Percentiles rank a stretch among this genome's conserved stretches.
Conservation (phyloP, 1,140 invertebrate genomes). For the Meloidogyne hapla region DNA sequence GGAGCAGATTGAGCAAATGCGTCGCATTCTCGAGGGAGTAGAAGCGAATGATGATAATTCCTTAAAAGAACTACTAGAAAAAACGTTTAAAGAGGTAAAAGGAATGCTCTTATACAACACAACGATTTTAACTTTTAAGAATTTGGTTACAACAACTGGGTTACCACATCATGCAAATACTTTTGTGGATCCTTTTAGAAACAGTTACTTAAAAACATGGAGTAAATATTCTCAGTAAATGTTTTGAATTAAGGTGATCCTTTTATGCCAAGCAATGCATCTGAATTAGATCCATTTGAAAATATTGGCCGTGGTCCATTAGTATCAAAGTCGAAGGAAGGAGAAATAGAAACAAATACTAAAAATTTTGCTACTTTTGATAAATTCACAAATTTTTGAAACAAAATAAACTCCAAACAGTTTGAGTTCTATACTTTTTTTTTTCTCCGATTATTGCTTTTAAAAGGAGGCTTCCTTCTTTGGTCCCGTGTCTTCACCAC, state of each 20-base stretch:
- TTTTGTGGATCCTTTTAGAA: constrained; percentile 8
- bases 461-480: neutral
- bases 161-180: neutral
- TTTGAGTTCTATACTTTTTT: neutral
- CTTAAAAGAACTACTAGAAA: constrained; percentile 18
- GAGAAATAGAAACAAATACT: neutral
- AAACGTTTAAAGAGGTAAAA: constrained; percentile 10
- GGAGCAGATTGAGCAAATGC: constrained; percentile 29
- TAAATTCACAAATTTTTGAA: constrained; percentile 13
- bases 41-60: constrained; percentile 19
- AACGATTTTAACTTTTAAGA: neutral
- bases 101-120: neutral
- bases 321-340: neutral
- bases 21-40: constrained; percentile 22
- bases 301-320: neutral
- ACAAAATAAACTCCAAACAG: neutral
- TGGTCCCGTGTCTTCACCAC: neutral
- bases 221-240: neutral
- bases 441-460: neutral
- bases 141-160: neutral
- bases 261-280: neutral
- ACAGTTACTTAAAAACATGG: neutral
- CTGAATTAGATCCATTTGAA: constrained; percentile 17
- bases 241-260: neutral
- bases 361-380: constrained; percentile 26